Evolutionary conservation across 2,888 invertebrate genomes (phyloP), one percentile per base, ranked within the genome.

Genomic region (Pollenia angustigena): DNA sequence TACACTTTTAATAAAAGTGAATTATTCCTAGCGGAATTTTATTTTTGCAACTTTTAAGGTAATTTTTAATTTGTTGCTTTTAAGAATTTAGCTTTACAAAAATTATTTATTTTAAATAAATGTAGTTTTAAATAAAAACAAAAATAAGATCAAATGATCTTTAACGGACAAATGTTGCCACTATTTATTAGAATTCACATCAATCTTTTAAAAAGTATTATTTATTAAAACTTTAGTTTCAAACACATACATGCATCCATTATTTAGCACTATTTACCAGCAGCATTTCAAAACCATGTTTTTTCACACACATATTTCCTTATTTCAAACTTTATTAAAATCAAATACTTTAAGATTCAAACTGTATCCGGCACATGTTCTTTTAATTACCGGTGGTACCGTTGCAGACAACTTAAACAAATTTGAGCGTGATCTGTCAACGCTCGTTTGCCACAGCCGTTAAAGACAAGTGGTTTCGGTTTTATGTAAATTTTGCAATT

Each of bases 401-500:
- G 16, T 12, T 12, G 60, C 60, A 42, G 44, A 32, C 12, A 64
- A 69, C 11, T 16, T 18, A 42, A 42, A 11, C 23, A 54, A 50
- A 50, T 56, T 58, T 16, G 3, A 44, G 16, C 76, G 46, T 58
- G 56, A 56, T 80, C 60, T 52, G 46, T 71, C 71, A 62, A 62
- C 16, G 11, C 40, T 68, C 32, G 16, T 54, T 56, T 42, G 18
- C n/a, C 54, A n/a, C 44, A 44, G 42, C 52, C 42, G 8, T 54
- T 54, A 54, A 66, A 54, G 12, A 66, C n/a, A 66, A 48, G n/a
- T 46, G 52, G 48, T 18, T 42, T 52, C 9, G 4, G 50, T 10
- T 18, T 44, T 18, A 75, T 75, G 50, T 40, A 42, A 42, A 42
- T 75, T 75, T 75, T 60, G 62, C 50, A 75, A 62, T 50, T 18